Evolutionary conservation across 2,113 vertebrate genomes (phyloP).

Genomic region (Chaetura pelagica): DNA sequence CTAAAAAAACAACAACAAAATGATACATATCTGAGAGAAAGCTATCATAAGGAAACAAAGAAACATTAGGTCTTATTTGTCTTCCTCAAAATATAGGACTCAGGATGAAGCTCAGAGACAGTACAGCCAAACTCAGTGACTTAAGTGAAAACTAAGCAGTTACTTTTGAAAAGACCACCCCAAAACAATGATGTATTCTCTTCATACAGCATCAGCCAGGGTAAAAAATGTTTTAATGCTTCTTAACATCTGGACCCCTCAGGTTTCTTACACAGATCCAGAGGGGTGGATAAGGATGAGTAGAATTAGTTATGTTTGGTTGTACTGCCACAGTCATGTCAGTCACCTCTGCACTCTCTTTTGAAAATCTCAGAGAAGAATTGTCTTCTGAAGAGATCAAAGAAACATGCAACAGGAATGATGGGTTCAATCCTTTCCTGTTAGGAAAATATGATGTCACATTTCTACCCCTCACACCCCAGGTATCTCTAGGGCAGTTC

Average conservation of each 20-base stretch:
- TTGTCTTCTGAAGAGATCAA: background rate
- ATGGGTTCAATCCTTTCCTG: background rate
- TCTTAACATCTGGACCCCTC: background rate
- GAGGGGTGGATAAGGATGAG: background rate
- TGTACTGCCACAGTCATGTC: background rate
- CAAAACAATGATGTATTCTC: background rate
- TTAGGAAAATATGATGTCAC: background rate
- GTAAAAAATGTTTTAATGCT: background rate
- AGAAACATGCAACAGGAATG: background rate
- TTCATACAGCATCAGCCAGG: background rate
- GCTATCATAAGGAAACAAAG: background rate
- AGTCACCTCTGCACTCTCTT: background rate
- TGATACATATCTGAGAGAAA: background rate
- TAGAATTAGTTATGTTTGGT: background rate
- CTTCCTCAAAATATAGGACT: background rate
- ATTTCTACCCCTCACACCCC: background rate
- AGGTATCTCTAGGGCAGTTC: background rate
- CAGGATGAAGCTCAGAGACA: background rate
- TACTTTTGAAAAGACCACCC: background rate
- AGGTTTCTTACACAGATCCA: background rate
- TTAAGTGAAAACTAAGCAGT: background rate
- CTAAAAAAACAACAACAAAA: background rate
- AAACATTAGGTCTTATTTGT: background rate
- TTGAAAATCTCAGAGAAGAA: background rate
- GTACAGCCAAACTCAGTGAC: fast-evolving